Evolutionary conservation across 2,797 vertebrate species (phyloP).

Genomic region (Paratrypauchen microcephalus): DNA sequence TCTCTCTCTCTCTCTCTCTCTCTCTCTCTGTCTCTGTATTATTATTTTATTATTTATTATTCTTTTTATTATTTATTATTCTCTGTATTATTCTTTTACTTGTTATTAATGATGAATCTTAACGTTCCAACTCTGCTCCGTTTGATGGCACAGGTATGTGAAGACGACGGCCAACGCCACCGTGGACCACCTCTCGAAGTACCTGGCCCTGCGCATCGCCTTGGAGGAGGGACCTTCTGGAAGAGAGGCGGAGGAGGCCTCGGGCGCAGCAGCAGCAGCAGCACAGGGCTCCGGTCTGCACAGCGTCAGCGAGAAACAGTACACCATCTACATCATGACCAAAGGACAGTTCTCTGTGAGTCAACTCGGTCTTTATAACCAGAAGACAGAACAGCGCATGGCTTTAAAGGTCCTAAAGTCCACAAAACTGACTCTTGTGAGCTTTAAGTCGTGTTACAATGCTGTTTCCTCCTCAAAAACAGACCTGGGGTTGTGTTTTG

Average conservation of each 20-base stretch:
- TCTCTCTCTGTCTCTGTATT: no score
- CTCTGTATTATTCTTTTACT: not conserved
- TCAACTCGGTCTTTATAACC: not conserved
- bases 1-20: no score
- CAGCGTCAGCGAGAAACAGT: conserved; percentile 88
- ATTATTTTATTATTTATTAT: no score
- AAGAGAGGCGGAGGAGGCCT: conserved; percentile 39
- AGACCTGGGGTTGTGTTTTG: no score
- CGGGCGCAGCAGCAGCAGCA: conserved; percentile 20
- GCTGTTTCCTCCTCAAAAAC: no score
- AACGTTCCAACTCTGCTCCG: no score
- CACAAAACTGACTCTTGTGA: no score
- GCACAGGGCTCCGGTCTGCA: conserved; percentile 71
- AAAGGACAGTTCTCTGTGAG: conserved; percentile 86
- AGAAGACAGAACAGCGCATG: no score
- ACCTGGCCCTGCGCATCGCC: conserved; percentile 88
- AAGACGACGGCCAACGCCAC: conserved; percentile 92
- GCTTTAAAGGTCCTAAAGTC: no score
- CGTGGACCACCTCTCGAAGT: conserved; percentile 91
- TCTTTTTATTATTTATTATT: no score
- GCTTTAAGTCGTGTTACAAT: no score
- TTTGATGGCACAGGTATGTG: conserved; percentile 76
- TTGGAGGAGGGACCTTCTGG: conserved; percentile 78
- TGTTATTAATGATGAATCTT: not conserved
- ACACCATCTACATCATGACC: conserved; percentile 89